phyloP scores from a whole-genome alignment of 1,140 invertebrate genomes.

The Ephestia elutella region DNA sequence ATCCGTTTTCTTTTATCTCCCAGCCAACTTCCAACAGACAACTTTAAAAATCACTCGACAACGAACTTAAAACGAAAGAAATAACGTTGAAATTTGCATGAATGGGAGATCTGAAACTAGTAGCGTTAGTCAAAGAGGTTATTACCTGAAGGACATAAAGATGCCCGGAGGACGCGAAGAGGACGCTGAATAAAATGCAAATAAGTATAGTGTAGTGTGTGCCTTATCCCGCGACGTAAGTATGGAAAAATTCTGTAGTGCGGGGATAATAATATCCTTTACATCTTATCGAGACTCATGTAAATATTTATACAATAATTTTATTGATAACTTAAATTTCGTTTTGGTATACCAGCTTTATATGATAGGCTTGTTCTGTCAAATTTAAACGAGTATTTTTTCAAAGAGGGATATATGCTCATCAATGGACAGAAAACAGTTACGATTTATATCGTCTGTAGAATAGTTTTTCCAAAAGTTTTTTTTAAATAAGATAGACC shows the following conservation, averaged over 20 bases:
- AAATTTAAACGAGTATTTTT: too few relatives aligned
- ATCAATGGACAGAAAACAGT: too few relatives aligned
- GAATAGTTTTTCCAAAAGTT: too few relatives aligned
- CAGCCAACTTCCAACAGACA: constrained; percentile 38
- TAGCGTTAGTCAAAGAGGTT: constrained; percentile 63
- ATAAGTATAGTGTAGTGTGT: constrained; percentile 41
- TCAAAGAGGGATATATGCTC: too few relatives aligned
- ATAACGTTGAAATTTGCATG: constrained; percentile 25
- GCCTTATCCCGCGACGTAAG: constrained; percentile 18
- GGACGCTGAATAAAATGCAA: constrained; percentile 62
- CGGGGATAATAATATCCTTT: not conserved
- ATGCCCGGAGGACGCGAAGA: constrained; percentile 25
- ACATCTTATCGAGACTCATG: not conserved
- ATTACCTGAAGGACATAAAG: constrained; percentile 69
- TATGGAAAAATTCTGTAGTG: constrained; percentile 11
- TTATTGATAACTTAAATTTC: too few relatives aligned
- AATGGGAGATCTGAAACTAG: not conserved
- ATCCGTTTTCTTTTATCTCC: constrained; percentile 70
- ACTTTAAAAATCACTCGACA: constrained; percentile 6
- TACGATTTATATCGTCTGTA: too few relatives aligned
- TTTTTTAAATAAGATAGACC: too few relatives aligned
- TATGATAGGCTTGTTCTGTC: too few relatives aligned
- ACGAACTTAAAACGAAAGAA: constrained; percentile 6
- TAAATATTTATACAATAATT: too few relatives aligned
- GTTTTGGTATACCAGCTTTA: too few relatives aligned